A percentile compares a stretch with the other conserved stretches of the same genome.
Evolutionary conservation across 2,797 vertebrate species (phyloP).

Genomic region (Malurus splendens): DNA sequence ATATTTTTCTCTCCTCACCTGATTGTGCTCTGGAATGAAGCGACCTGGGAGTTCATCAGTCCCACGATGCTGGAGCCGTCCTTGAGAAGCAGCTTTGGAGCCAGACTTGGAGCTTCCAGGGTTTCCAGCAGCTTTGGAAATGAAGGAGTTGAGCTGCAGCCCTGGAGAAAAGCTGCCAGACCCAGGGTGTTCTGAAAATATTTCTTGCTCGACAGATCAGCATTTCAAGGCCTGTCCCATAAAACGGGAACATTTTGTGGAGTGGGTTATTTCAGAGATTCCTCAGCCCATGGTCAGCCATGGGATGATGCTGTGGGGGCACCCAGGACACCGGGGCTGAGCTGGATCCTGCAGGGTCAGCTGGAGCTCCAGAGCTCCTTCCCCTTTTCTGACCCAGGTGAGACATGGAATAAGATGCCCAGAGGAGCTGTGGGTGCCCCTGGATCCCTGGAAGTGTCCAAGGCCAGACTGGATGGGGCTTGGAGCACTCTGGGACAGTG

Average conservation of each 20-base stretch:
- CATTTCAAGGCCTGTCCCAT: not conserved
- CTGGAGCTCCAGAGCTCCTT: not conserved
- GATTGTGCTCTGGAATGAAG: not conserved
- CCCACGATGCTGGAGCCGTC: accelerated
- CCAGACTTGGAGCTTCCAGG: not conserved
- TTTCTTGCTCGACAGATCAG: not conserved
- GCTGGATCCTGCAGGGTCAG: not conserved
- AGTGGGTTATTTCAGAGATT: not conserved
- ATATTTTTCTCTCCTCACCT: not conserved
- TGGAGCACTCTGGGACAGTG: not conserved
- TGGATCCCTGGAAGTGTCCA: not conserved
- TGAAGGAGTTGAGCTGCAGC: not conserved
- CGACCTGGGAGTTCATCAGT: not conserved
- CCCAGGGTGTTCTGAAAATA: not conserved
- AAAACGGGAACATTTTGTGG: accelerated
- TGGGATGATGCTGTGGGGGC: accelerated
- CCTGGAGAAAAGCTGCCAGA: not conserved
- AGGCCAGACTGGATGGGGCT: not conserved
- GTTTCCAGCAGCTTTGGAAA: not conserved
- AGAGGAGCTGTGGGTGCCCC: not conserved
- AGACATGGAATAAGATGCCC: not conserved
- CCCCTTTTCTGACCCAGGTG: not conserved
- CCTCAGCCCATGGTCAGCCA: not conserved
- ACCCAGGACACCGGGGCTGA: accelerated
- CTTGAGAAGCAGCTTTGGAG: not conserved